Evolutionary conservation across 2,888 invertebrate species (phyloP).

Genomic region (Torymus aiolomorphi): DNA sequence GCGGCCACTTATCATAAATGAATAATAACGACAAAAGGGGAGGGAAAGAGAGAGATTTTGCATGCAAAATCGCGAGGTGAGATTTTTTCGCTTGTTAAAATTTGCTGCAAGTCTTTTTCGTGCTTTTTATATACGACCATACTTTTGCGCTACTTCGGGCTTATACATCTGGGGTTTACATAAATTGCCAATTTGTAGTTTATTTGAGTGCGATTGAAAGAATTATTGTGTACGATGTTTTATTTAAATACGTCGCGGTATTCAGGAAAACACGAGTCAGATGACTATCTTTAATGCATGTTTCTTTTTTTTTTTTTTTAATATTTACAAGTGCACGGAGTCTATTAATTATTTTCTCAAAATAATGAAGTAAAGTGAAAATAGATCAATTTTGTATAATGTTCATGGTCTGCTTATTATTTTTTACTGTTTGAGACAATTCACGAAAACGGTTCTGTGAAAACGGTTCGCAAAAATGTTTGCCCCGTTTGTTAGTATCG

Average conservation of each 20-base stretch:
- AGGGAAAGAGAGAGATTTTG: not conserved
- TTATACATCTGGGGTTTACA: not conserved
- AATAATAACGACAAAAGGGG: constrained; percentile 33
- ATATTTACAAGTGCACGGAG: no score
- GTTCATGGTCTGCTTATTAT: no score
- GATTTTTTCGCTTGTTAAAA: constrained; percentile 6
- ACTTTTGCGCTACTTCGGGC: not conserved
- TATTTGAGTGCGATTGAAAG: not conserved
- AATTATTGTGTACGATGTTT: not conserved
- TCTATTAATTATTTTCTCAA: no score
- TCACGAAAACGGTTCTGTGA: no score
- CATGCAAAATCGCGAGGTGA: not conserved
- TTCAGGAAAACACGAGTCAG: no score
- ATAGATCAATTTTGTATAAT: no score
- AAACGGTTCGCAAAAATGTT: no score
- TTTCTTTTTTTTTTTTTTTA: no score
- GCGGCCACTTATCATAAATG: constrained; percentile 52
- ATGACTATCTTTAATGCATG: no score
- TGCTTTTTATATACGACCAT: not conserved
- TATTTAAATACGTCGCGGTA: not conserved
- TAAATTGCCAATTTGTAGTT: not conserved
- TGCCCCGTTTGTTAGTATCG: no score
- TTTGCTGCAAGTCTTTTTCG: not conserved
- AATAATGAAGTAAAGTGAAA: no score
- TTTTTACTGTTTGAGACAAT: no score